These are phyloP conservation scores for Myotis findleyi DNA, from an alignment of 2,797 vertebrate genomes.

Conservation along the genomic window DNA sequence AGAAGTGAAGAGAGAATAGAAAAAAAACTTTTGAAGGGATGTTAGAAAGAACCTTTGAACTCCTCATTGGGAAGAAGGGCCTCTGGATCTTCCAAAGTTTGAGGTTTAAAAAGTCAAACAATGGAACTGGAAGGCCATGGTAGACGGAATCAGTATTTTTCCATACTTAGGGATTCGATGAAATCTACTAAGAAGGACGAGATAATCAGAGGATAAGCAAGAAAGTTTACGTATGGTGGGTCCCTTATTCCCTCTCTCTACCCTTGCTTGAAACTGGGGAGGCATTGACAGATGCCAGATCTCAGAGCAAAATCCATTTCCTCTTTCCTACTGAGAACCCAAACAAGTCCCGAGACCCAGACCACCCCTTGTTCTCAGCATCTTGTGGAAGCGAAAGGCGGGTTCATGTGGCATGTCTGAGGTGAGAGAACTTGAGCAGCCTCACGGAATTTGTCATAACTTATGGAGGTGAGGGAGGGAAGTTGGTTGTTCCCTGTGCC, in stretches of 20 bases:
- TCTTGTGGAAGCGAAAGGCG: neutral
- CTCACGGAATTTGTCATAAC: neutral
- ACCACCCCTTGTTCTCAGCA: neutral
- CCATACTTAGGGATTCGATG: neutral
- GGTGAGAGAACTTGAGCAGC: neutral
- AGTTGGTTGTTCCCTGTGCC: neutral
- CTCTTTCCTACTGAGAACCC: neutral
- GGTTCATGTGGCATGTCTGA: neutral
- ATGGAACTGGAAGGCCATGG: neutral
- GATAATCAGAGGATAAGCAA: neutral
- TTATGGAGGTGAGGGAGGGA: neutral
- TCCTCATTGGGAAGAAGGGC: neutral
- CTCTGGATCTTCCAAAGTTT: neutral
- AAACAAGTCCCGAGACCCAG: neutral
- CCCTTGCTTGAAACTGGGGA: neutral
- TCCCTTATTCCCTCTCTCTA: neutral
- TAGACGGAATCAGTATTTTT: neutral
- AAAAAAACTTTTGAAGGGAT: neutral
- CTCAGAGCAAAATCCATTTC: neutral
- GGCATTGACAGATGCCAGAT: neutral
- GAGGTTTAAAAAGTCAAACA: neutral
- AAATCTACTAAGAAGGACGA: neutral
- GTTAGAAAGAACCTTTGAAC: neutral
- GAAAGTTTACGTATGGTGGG: neutral
- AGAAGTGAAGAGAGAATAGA: neutral